A percentile compares a stretch with the other conserved stretches of the same genome.
These are phyloP conservation scores for Nudaria mundana DNA, from an alignment of 2,888 invertebrate genomes.

Conservation along the genomic window DNA sequence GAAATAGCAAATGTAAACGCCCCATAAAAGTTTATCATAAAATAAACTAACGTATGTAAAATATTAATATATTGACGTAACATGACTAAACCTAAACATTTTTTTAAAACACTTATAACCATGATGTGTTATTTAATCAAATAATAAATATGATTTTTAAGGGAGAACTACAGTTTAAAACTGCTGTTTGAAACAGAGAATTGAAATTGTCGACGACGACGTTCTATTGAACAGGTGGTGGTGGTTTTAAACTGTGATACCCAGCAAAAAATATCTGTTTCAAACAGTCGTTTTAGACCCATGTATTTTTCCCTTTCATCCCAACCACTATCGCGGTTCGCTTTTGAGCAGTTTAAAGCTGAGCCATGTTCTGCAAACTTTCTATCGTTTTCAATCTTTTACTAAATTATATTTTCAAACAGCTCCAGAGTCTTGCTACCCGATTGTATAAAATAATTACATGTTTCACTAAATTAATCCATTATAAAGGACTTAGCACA, in stretches of 20 bases:
- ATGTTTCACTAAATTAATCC: conserved; percentile 24
- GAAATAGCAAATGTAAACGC: conserved; percentile 63
- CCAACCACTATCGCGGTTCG: too few species aligned
- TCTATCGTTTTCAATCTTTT: too few species aligned
- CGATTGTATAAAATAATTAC: conserved; percentile 26
- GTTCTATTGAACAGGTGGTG: too few species aligned
- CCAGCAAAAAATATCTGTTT: too few species aligned
- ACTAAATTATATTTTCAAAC: conserved; percentile 25
- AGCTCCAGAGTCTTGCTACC: conserved; percentile 2
- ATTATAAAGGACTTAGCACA: conserved; percentile 38
- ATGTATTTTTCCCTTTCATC: too few species aligned
- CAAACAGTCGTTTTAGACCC: too few species aligned
- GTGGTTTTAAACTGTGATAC: too few species aligned
- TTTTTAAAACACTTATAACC: conserved; percentile 38
- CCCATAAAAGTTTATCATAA: conserved; percentile 61
- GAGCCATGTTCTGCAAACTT: conserved; percentile 38
- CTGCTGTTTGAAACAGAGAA: too few species aligned
- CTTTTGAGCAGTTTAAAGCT: conserved; percentile 64
- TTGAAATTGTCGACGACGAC: too few species aligned
- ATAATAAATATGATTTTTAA: conserved; percentile 61
- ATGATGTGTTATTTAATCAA: conserved; percentile 33
- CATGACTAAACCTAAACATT: conserved; percentile 41
- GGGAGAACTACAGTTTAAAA: too few species aligned
- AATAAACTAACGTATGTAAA: conserved; percentile 66
- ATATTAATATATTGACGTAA: conserved; percentile 67